A percentile compares a stretch with the other conserved stretches of the same genome.
Evolutionary conservation across 2,797 vertebrate genomes (phyloP).

Genomic region (Pseudotriccus pelzelni): DNA sequence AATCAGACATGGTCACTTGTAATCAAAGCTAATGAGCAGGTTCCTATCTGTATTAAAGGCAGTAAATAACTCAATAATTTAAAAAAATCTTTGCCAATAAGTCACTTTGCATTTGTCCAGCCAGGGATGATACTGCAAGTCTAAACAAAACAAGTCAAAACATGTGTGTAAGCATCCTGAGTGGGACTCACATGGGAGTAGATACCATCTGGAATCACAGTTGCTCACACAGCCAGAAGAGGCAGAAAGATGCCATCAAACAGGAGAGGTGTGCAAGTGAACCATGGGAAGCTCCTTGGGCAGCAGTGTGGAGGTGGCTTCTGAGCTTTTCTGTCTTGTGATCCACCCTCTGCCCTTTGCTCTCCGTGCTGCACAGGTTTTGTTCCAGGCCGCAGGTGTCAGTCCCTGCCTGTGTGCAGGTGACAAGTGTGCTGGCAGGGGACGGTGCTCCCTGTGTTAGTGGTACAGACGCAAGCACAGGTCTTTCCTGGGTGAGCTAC

Average conservation of each 20-base stretch:
- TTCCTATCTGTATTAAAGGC: neutral
- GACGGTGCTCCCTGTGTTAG: rapidly evolving
- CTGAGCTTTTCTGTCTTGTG: neutral
- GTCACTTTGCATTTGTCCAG: conserved; percentile 20
- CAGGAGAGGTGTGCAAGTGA: neutral
- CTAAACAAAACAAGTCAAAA: conserved; percentile 25
- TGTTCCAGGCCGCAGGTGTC: neutral
- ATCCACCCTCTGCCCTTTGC: neutral
- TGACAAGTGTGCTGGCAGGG: neutral
- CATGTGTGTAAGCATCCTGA: neutral
- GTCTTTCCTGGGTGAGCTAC: neutral
- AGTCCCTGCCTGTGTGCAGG: rapidly evolving
- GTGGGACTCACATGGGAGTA: neutral
- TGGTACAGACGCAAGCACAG: rapidly evolving
- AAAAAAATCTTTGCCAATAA: neutral
- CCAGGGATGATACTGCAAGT: neutral
- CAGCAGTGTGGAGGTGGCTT: neutral
- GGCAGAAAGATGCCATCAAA: neutral
- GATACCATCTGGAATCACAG: conserved; percentile 32
- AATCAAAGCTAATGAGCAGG: conserved; percentile 21
- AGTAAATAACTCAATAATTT: conserved; percentile 11
- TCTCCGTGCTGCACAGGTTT: neutral
- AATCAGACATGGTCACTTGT: neutral
- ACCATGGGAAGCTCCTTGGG: neutral
- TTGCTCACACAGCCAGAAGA: neutral